Percentiles rank a stretch among this genome's conserved stretches.
phyloP scores from a whole-genome alignment of 2,113 vertebrate species.

The Syrrhaptes paradoxus region DNA sequence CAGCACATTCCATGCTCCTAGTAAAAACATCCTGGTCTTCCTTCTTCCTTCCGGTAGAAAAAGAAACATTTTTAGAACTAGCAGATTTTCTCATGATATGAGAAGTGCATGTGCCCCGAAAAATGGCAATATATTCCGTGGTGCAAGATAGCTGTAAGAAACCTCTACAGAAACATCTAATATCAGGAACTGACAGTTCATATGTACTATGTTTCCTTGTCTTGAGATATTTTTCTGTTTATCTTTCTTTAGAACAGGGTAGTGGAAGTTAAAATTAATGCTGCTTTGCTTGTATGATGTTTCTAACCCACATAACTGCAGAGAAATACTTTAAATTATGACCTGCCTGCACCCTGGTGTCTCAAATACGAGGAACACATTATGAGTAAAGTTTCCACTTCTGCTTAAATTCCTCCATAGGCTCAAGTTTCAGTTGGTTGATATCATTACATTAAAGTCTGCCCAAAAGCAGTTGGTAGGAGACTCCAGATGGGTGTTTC shows the following conservation, averaged over 20 bases:
- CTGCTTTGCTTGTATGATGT: neutral
- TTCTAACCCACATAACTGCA: neutral
- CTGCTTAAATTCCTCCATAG: neutral
- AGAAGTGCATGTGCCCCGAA: neutral
- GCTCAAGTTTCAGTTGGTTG: neutral
- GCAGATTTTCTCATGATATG: neutral
- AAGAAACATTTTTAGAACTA: neutral
- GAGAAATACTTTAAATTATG: neutral
- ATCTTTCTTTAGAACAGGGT: neutral
- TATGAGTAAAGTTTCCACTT: neutral
- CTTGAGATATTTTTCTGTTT: neutral
- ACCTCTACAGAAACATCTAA: neutral
- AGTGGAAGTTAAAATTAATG: neutral
- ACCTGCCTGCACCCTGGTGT: neutral
- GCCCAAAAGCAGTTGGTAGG: neutral
- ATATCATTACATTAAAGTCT: neutral
- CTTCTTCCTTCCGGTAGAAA: neutral
- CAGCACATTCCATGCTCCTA: conserved; percentile 8
- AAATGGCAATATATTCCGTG: neutral
- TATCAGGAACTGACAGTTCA: neutral
- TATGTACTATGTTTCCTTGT: neutral
- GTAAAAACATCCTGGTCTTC: neutral
- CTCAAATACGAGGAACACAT: neutral
- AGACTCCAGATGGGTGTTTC: conserved; percentile 41
- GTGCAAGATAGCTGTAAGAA: neutral